Conservation (phyloP, 2,797 vertebrate species). For the Ficedula albicollis region DNA sequence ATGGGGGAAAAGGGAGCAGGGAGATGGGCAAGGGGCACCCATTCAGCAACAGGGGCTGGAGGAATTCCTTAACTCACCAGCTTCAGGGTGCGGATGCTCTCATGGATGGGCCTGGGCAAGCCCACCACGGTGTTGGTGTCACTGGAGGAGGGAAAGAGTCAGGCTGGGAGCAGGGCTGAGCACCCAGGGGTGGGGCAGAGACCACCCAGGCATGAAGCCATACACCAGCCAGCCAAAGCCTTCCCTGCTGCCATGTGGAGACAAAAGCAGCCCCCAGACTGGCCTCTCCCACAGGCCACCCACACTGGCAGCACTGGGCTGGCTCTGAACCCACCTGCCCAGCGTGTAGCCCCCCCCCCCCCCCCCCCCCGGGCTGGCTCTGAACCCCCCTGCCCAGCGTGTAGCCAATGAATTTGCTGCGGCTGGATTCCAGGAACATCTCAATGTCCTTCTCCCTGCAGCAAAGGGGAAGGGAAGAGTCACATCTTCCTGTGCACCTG, state of each 20-base stretch:
- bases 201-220: not conserved
- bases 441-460: conserved; percentile 97
- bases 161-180: not conserved
- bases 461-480: not conserved
- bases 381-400: conserved; percentile 90
- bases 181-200: not conserved
- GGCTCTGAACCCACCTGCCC: conserved; percentile 83
- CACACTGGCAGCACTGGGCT: fast-evolving
- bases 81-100: conserved; percentile 96
- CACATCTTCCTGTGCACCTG: fast-evolving
- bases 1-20: not conserved
- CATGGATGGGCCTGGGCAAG: conserved; percentile 94
- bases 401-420: conserved; percentile 99
- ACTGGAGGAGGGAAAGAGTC: conserved; percentile 71
- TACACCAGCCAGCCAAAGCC: not conserved
- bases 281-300: not conserved
- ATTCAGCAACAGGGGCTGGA: not conserved
- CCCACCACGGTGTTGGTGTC: conserved; percentile 97
- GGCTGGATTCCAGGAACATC: conserved; percentile 95
- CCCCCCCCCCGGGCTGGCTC: not conserved
- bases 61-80: conserved; percentile 78
- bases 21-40: not conserved
- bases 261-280: fast-evolving
- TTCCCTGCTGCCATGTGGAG: fast-evolving
- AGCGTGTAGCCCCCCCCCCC: conserved; percentile 97